Evolutionary conservation across 2,113 vertebrate genomes (phyloP), one percentile per base, ranked within the genome.

Genomic region (Silurus meridionalis): DNA sequence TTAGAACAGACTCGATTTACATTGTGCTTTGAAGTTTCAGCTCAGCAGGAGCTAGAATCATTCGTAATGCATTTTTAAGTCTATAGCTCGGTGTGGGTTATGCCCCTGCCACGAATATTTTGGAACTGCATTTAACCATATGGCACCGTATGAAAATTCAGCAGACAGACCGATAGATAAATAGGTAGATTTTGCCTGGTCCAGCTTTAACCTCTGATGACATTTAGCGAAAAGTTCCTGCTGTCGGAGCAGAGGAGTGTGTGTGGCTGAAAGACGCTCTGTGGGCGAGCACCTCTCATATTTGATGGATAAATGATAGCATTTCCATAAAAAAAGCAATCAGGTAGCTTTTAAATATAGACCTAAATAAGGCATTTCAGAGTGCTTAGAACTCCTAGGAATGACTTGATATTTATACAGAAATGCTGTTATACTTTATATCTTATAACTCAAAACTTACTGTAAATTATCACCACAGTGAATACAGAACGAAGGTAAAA

Each of bases 11-110:
- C 15, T 57, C 72, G 52, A 79, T 83, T 85, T 85, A 86, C 72
- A 78, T 83, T 6, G 48, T 14, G 79, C 85, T 83, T 79, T 79
- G 81, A 83, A 78, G 81, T 87, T 50, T 53, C 21, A n/a, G 9
- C 55, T 79, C 74, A 28, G 63, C 25, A 64, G 11, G 21, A 57
- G 71, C 25, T n/a, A 25, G 17, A 9, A 61, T 46, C 23, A 28
- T 82, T 82, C 28, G 67, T 64, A 37, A 37, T 28, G 14, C 52
- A 50, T 50, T 75, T 84, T 63, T 11, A 11, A 23, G 50, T 15
- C n/a, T 74, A 71, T 23, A 63, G 79, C 63, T 50, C 58, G 28
- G 37, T 69, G 8, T 52, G 28, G 63, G 28, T 79, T 58, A 23
- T 28, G 55, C 61, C 52, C 37, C 28, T 63, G 23, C 17, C 78